These are phyloP conservation scores for Itoplectis maculator DNA, from an alignment of 2,888 invertebrate genomes.

Conservation along the genomic window DNA sequence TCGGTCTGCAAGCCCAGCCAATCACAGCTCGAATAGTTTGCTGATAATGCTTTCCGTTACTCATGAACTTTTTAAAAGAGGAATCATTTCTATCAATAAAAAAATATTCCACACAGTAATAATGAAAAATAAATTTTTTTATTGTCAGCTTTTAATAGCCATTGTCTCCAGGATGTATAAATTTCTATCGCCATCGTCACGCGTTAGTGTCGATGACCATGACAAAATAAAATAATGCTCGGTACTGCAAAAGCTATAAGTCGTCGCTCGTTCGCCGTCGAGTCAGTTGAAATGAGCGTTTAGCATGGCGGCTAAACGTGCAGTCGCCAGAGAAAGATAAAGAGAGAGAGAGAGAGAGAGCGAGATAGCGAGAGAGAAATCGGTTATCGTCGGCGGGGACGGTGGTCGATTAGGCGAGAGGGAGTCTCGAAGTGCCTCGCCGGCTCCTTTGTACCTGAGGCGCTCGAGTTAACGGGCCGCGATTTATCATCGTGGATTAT, in stretches of 20 bases:
- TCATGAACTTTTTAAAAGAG: no score
- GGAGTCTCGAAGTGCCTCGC: conserved; percentile 57
- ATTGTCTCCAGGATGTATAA: conserved; percentile 17
- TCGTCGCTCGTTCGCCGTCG: conserved; percentile 53
- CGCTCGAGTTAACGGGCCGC: conserved; percentile 72
- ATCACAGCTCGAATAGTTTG: no score
- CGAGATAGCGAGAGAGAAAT: conserved; percentile 28
- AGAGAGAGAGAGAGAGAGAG: background rate
- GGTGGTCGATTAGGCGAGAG: conserved; percentile 61
- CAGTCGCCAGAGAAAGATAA: conserved; percentile 18
- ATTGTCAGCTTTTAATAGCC: conserved; percentile 2
- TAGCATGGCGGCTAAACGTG: conserved; percentile 32
- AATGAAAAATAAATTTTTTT: background rate
- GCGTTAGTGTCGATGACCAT: conserved; percentile 35
- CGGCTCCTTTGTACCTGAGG: conserved; percentile 73
- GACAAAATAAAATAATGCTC: conserved; percentile 53
- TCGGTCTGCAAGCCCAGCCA: no score
- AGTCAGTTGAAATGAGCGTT: conserved; percentile 55
- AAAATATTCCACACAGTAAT: background rate
- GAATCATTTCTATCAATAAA: no score
- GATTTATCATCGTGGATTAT: conserved; percentile 76
- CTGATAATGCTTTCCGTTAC: no score
- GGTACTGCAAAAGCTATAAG: conserved; percentile 45
- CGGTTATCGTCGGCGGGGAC: conserved; percentile 46
- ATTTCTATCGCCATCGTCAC: conserved; percentile 10